Evolutionary conservation across 2,888 invertebrate species (phyloP).

Genomic region (Camptogramma bilineatum): DNA sequence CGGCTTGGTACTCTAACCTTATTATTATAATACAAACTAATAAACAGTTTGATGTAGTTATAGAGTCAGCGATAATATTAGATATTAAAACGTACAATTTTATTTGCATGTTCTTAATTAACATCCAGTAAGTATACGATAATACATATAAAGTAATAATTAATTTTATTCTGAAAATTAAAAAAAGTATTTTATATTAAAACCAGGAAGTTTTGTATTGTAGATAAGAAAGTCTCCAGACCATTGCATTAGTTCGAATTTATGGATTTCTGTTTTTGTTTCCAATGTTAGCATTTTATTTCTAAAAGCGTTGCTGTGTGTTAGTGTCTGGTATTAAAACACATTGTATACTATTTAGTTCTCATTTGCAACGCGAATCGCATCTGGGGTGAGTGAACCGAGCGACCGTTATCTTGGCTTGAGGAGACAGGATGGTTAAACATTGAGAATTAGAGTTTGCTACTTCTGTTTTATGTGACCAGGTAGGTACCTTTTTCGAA

Average conservation of each 20-base stretch:
- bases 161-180: background rate
- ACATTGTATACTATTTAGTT: conserved; percentile 56
- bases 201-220: background rate
- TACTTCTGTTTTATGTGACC: conserved; percentile 23
- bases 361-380: conserved; percentile 66
- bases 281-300: too few species aligned
- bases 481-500: background rate
- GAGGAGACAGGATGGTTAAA: conserved; percentile 50
- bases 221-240: background rate
- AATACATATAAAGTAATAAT: background rate
- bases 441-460: conserved; percentile 38
- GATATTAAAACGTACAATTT: background rate
- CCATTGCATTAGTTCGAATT: background rate
- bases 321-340: conserved; percentile 6
- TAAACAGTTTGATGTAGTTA: background rate
- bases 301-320: too few species aligned
- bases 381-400: conserved; percentile 62
- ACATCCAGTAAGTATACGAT: background rate
- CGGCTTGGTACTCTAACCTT: conserved; percentile 48
- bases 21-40: conserved; percentile 38
- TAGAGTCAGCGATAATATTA: background rate
- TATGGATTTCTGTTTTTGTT: background rate
- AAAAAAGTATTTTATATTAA: background rate
- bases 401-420: conserved; percentile 67
- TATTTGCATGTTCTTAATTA: background rate